A percentile compares a stretch with the other conserved stretches of the same genome.
Evolutionary conservation across 2,797 vertebrate species (phyloP).

Genomic region (Hapalemur alaotrensis): DNA sequence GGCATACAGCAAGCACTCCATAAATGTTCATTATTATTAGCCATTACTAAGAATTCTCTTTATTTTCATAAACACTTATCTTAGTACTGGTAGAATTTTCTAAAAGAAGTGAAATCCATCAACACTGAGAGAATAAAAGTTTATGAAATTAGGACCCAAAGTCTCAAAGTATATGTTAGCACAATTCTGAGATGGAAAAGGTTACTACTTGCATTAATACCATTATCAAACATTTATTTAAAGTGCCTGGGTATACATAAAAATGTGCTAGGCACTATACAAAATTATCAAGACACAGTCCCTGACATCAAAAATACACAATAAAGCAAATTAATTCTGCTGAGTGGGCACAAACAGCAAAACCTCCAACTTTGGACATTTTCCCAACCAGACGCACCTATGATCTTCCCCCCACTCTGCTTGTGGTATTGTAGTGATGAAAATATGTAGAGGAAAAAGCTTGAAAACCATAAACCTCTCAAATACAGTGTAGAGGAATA

Average conservation of each 20-base stretch:
- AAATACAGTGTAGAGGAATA: background rate
- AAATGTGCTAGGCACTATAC: background rate
- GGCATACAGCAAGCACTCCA: background rate
- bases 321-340: constrained; percentile 1
- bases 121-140: background rate
- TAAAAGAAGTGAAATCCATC: constrained; percentile 33
- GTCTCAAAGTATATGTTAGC: constrained; percentile 6
- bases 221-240: constrained; percentile 39
- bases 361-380: constrained; percentile 7
- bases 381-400: background rate
- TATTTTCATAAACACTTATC: constrained; percentile 35
- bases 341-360: constrained; percentile 13
- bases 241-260: constrained; percentile 8
- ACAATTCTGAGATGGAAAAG: constrained; percentile 40
- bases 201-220: background rate
- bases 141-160: constrained; percentile 38
- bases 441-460: background rate
- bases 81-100: background rate
- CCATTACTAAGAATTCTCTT: constrained; percentile 41
- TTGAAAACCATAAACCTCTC: background rate
- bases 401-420: background rate
- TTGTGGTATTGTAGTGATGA: background rate
- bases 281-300: constrained; percentile 32
- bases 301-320: constrained; percentile 36
- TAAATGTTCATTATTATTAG: background rate